These are phyloP conservation scores for Sicus ferrugineus DNA, from an alignment of 2,888 invertebrate species.

Conservation along the genomic window DNA sequence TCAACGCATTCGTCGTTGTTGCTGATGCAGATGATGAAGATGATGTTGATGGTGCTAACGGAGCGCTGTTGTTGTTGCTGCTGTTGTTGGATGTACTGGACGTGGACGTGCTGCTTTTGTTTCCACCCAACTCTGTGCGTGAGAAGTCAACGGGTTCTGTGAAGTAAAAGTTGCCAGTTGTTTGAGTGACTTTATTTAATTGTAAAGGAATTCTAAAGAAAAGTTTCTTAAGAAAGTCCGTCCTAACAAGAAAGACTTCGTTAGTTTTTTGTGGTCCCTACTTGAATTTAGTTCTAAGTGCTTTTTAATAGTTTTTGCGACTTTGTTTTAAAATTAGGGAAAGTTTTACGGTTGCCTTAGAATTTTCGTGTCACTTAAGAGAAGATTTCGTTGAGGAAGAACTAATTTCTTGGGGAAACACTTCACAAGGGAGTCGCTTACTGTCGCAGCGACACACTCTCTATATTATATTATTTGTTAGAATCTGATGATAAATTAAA, in stretches of 20 bases:
- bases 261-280: neutral
- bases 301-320: conserved; percentile 32
- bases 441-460: too few relatives aligned
- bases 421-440: too few relatives aligned
- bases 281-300: conserved; percentile 25
- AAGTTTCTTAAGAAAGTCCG: conserved; percentile 21
- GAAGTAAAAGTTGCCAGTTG: conserved; percentile 35
- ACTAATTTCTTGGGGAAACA: too few relatives aligned
- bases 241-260: neutral
- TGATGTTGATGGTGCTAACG: conserved; percentile 13
- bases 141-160: conserved; percentile 65
- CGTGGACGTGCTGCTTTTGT: conserved; percentile 3
- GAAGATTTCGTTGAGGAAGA: too few relatives aligned
- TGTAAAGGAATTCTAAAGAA: neutral
- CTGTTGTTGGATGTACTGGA: conserved; percentile 17
- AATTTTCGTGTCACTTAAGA: too few relatives aligned
- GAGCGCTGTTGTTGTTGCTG: conserved; percentile 17
- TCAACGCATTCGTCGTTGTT: conserved; percentile 13
- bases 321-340: neutral
- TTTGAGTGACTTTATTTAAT: conserved; percentile 21
- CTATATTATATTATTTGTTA: too few relatives aligned
- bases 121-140: conserved; percentile 54
- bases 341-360: neutral
- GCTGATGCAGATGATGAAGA: neutral
- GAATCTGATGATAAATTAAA: too few relatives aligned